Evolutionary conservation across 2,797 vertebrate species (phyloP).

Genomic region (Phaenicophaeus curvirostris): DNA sequence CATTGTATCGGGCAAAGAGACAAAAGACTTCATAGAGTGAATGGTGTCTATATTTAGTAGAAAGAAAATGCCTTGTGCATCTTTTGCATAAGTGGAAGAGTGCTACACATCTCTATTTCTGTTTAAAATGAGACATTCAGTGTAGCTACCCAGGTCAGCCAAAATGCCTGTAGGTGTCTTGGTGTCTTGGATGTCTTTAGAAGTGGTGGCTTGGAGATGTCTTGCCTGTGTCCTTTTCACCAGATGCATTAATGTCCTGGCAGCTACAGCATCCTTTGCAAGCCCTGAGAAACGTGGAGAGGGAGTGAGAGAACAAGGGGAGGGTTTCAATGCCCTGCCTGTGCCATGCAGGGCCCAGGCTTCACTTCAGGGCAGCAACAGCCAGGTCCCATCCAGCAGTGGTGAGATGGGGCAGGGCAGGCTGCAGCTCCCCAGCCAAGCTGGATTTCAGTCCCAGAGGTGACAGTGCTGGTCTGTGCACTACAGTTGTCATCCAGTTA

Average conservation of each 20-base stretch:
- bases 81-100: not conserved
- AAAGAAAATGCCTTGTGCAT: not conserved
- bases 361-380: not conserved
- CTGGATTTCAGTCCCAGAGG: constrained; percentile 42
- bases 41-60: not conserved
- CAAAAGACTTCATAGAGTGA: not conserved
- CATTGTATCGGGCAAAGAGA: not conserved
- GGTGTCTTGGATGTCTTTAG: not conserved
- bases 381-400: not conserved
- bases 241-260: not conserved
- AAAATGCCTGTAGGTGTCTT: not conserved
- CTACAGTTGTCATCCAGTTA: constrained; percentile 69
- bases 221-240: not conserved
- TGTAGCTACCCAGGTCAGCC: not conserved
- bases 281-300: accelerated
- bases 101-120: not conserved
- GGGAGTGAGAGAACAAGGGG: not conserved
- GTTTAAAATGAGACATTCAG: not conserved
- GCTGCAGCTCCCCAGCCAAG: not conserved
- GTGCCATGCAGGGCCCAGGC: not conserved
- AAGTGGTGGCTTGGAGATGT: not conserved
- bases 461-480: constrained; percentile 17
- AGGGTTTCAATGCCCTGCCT: not conserved
- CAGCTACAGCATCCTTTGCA: not conserved
- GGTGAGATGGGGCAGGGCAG: not conserved